phyloP scores from a whole-genome alignment of 2,888 invertebrate genomes.

The Drosophila siamana region DNA sequence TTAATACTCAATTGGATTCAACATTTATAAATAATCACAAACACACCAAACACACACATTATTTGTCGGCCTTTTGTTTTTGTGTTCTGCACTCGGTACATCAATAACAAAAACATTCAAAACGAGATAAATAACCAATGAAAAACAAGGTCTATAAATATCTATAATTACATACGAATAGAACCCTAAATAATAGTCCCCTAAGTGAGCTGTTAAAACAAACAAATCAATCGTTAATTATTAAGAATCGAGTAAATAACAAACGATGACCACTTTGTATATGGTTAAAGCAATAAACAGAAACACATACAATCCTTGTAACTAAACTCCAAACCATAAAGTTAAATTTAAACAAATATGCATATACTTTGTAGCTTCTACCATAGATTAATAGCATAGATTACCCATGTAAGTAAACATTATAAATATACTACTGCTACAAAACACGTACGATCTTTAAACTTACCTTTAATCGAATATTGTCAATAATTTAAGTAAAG shows the following conservation, averaged over 20 bases:
- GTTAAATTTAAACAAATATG: conserved; percentile 13
- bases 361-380: conserved; percentile 47
- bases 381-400: conserved; percentile 43
- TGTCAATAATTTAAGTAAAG: conserved; percentile 34
- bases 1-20: conserved; percentile 12
- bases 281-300: conserved; percentile 8
- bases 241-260: conserved; percentile 23
- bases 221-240: conserved; percentile 8
- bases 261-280: conserved; percentile 16
- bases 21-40: conserved; percentile 64
- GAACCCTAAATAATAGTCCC: conserved; percentile 25
- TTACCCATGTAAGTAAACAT: conserved; percentile 54
- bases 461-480: conserved; percentile 10
- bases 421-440: conserved; percentile 9
- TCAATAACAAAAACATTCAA: conserved; percentile 31
- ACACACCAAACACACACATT: conserved; percentile 46
- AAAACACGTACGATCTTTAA: conserved; percentile 7
- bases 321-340: conserved; percentile 44
- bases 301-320: conserved; percentile 39
- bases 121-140: conserved; percentile 20
- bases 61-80: conserved; percentile 65
- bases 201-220: conserved; percentile 50
- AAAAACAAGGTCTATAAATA: conserved; percentile 31
- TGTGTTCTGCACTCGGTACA: conserved; percentile 59
- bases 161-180: conserved; percentile 32